Conservation (phyloP, 2,113 vertebrate genomes). For the Apodemus speciosus region DNA sequence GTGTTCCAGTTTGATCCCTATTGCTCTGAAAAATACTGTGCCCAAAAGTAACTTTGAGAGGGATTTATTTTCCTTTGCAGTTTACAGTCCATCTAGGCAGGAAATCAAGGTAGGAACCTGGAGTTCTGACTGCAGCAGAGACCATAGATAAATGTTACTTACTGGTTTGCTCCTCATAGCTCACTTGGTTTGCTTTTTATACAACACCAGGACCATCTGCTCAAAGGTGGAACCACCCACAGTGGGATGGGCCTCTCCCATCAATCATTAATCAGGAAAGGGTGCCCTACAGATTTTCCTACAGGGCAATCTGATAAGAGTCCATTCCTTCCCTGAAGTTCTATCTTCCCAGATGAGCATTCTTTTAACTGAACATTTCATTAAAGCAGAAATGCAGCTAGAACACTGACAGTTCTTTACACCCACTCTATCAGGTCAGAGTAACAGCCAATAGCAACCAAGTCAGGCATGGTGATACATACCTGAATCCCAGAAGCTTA, state of each 20-base stretch:
- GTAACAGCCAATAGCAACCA: conserved; percentile 10
- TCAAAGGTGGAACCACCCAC: background rate
- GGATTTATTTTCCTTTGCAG: background rate
- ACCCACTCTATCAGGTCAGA: conserved; percentile 1
- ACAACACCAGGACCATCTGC: background rate
- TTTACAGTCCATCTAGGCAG: background rate
- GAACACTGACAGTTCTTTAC: conserved; percentile 22
- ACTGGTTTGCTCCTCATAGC: background rate
- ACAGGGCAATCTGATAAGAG: background rate
- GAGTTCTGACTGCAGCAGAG: background rate
- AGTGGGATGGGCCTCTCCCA: background rate
- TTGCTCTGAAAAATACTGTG: background rate
- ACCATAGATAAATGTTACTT: background rate
- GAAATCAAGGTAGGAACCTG: background rate
- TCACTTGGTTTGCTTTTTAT: background rate
- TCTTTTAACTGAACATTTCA: conserved; percentile 35
- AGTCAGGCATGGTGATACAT: background rate
- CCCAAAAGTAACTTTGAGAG: background rate
- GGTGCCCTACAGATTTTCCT: background rate
- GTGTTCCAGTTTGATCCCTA: background rate
- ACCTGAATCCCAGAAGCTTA: background rate
- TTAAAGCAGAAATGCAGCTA: conserved; percentile 23
- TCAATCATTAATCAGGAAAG: background rate
- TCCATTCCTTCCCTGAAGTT: background rate
- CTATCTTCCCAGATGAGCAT: background rate